Percentiles rank a stretch among this genome's conserved stretches.
Conservation (phyloP, 2,797 vertebrate genomes). For the Aldrovandia affinis region DNA sequence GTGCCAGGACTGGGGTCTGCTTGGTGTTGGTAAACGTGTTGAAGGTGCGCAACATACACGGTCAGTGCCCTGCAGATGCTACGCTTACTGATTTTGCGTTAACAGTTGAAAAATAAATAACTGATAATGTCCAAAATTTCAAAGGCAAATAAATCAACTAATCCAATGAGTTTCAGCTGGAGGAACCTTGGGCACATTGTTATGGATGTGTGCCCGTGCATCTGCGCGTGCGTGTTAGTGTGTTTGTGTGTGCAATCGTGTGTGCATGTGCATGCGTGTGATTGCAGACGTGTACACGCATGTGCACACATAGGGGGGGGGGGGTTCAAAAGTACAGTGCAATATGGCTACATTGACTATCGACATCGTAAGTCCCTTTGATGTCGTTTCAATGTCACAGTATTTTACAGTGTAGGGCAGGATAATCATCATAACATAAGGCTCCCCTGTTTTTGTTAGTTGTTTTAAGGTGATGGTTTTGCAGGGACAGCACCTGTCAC, state of each 20-base stretch:
- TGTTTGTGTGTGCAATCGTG: not conserved
- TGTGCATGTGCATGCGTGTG: not conserved
- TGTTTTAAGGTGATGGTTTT: not conserved
- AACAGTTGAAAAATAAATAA: not conserved
- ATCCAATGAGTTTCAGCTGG: too few relatives aligned
- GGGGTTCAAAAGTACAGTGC: conserved; percentile 30
- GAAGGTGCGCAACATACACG: not conserved
- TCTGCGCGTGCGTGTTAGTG: not conserved
- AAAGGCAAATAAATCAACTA: too few relatives aligned
- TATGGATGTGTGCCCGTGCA: conserved; percentile 1
- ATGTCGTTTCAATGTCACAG: not conserved
- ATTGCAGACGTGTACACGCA: not conserved
- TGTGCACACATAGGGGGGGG: not conserved
- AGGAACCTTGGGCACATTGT: not conserved
- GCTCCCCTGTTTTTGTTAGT: not conserved
- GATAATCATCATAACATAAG: not conserved
- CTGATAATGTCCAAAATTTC: too few relatives aligned
- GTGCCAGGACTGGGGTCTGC: not conserved
- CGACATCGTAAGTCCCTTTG: not conserved
- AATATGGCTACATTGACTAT: not conserved
- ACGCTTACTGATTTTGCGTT: not conserved
- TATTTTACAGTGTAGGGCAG: not conserved
- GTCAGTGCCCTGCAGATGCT: too few relatives aligned
- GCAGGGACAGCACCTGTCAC: not conserved
- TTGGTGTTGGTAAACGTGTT: not conserved